Evolutionary conservation across 2,797 vertebrate genomes (phyloP).

Genomic region (Poecilia gillii): DNA sequence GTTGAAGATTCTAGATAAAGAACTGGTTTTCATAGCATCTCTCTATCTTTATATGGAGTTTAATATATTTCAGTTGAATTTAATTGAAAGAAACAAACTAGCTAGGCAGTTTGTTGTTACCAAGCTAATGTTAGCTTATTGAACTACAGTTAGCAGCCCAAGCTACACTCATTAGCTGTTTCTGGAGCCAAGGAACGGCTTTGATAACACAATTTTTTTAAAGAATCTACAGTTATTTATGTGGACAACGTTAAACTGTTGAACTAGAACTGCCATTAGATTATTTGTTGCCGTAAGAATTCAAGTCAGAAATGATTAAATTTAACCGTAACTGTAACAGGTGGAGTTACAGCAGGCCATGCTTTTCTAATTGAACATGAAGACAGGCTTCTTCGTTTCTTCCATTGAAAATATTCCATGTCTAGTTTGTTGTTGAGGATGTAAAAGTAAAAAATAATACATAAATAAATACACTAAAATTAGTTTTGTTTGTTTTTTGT

Average conservation of each 20-base stretch:
- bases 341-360: background rate
- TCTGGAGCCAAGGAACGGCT: background rate
- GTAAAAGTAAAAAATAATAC: background rate
- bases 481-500: background rate
- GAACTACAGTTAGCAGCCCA: background rate
- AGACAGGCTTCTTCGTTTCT: background rate
- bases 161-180: background rate
- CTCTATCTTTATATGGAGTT: background rate
- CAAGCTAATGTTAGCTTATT: background rate
- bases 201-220: background rate
- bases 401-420: background rate
- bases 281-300: background rate
- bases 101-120: too few species aligned
- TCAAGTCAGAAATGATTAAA: too few species aligned
- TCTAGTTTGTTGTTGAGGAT: background rate
- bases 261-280: background rate
- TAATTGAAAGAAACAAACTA: background rate
- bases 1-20: background rate
- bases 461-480: background rate
- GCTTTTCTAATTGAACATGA: background rate
- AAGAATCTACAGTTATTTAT: background rate
- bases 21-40: background rate
- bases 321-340: too few species aligned
- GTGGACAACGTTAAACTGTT: background rate
- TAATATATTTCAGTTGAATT: background rate